Evolutionary conservation across 2,888 invertebrate genomes (phyloP).

Genomic region (Agonopterix heracliana): DNA sequence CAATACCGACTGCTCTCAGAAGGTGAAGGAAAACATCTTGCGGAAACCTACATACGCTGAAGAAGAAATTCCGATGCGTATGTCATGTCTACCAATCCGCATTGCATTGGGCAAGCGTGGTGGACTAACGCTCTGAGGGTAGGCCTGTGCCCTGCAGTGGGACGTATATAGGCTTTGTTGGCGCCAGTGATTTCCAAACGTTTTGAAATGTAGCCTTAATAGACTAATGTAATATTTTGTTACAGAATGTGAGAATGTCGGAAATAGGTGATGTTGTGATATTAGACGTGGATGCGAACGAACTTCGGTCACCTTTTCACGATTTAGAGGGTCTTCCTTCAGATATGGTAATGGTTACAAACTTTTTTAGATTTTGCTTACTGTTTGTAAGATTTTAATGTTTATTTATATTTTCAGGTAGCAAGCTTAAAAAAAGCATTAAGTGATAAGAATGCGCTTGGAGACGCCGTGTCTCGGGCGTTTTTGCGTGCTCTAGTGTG

Average conservation of each 20-base stretch:
- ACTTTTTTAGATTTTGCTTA: not conserved
- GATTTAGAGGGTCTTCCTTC: constrained; percentile 92
- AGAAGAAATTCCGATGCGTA: too few species aligned
- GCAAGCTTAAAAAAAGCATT: constrained; percentile 84
- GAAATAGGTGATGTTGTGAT: constrained; percentile 97
- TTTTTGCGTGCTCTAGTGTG: constrained; percentile 94
- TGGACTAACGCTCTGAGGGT: too few species aligned
- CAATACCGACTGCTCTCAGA: too few species aligned
- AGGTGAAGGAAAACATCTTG: too few species aligned
- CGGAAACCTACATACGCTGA: too few species aligned
- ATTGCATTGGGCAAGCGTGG: too few species aligned
- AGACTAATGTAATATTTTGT: constrained; percentile 19
- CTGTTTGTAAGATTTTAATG: not conserved
- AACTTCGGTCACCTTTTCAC: constrained; percentile 90
- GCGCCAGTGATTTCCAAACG: too few species aligned
- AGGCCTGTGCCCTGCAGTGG: too few species aligned
- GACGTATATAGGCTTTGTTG: too few species aligned
- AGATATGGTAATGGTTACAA: constrained; percentile 84
- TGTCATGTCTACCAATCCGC: too few species aligned
- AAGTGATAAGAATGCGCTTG: constrained; percentile 85
- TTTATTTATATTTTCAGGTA: constrained; percentile 70
- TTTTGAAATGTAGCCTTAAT: too few species aligned
- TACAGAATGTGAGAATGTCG: constrained; percentile 83
- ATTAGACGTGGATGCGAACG: constrained; percentile 93
- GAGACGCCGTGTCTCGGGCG: constrained; percentile 94